Evolutionary conservation across 2,113 vertebrate genomes (phyloP).

Genomic region (Gulo gulo): DNA sequence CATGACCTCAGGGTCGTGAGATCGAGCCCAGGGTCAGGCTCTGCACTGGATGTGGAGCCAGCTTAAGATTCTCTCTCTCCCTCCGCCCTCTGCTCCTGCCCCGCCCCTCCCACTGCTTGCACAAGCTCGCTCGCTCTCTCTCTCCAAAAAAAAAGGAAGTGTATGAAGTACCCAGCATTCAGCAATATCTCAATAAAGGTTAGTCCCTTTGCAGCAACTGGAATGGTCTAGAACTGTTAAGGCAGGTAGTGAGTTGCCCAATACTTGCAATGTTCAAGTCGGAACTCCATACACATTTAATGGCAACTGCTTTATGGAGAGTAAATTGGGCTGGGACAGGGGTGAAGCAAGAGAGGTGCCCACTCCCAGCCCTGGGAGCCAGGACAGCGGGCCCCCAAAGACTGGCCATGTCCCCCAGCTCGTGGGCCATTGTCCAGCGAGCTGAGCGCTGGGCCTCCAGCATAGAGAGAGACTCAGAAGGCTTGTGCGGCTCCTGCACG

Average conservation of each 20-base stretch:
- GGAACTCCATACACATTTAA: not conserved
- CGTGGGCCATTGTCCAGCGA: fast-evolving
- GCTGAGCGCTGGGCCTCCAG: too few relatives aligned
- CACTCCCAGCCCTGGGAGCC: not conserved
- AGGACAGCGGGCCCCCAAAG: not conserved
- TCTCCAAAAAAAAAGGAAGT: not conserved
- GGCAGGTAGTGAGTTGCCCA: not conserved
- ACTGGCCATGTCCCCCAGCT: not conserved
- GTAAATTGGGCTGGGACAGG: not conserved
- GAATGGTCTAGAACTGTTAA: not conserved
- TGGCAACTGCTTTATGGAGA: not conserved
- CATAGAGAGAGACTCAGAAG: fast-evolving
- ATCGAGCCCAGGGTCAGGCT: not conserved
- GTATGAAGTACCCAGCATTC: not conserved
- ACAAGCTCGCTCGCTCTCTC: not conserved
- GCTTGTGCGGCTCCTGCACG: fast-evolving
- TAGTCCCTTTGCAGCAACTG: not conserved
- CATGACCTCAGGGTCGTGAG: not conserved
- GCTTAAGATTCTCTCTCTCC: not conserved
- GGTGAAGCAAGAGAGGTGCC: not conserved
- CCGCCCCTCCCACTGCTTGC: not conserved
- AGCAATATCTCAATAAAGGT: not conserved
- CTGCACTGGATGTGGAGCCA: not conserved
- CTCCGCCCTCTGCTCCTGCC: not conserved
- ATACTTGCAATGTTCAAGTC: not conserved